phyloP scores from a whole-genome alignment of 2,113 vertebrate species.

The Nothocercus julius region DNA sequence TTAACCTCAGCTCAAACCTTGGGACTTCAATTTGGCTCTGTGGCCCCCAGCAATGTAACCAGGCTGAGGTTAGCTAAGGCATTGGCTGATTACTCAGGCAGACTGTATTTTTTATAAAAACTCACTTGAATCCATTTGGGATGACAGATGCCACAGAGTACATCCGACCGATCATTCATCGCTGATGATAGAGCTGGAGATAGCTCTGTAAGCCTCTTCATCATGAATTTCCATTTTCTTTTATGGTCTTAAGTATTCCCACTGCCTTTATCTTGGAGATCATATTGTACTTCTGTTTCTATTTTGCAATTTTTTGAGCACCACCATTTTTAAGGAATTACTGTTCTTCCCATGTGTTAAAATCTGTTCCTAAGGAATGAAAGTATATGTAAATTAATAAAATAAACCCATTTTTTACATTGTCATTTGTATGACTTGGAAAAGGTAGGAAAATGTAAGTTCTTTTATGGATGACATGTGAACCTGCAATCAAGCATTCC shows the following conservation, averaged over 20 bases:
- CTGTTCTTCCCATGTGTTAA: background rate
- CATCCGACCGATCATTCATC: background rate
- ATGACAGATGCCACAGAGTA: background rate
- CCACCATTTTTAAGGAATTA: background rate
- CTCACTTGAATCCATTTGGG: background rate
- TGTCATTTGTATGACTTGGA: background rate
- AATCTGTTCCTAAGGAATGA: background rate
- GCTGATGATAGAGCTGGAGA: background rate
- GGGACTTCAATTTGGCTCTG: background rate
- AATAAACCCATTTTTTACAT: background rate
- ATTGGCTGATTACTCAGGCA: background rate
- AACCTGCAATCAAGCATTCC: background rate
- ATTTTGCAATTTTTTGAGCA: background rate
- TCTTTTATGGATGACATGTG: background rate
- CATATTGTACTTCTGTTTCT: background rate
- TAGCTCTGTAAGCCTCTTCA: slow-evolving; percentile 19
- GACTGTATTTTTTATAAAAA: background rate
- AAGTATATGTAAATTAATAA: background rate
- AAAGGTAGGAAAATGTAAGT: background rate
- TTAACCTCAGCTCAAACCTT: background rate
- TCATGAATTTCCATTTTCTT: slow-evolving; percentile 31
- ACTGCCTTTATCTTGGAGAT: slow-evolving; percentile 2
- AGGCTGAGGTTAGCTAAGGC: background rate
- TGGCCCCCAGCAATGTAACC: background rate
- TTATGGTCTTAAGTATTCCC: slow-evolving; percentile 20